Evolutionary conservation across 1,140 invertebrate species (phyloP).

Genomic region (Pseudomyrmex gracilis): DNA sequence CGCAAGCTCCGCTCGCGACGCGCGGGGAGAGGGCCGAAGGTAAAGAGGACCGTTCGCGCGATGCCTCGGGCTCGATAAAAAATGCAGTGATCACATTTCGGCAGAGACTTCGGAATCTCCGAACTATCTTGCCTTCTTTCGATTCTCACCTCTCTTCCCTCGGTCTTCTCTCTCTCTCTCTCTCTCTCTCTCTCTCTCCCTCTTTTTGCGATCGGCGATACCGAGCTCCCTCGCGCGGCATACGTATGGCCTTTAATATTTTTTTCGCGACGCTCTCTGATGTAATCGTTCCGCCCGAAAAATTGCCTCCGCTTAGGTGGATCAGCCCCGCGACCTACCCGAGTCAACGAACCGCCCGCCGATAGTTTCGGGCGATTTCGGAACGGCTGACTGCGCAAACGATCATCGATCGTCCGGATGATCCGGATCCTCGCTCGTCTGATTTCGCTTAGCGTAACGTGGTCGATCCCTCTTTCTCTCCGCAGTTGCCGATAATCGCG

Average conservation of each 20-base stretch:
- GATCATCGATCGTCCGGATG: neutral
- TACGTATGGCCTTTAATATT: slow-evolving; percentile 42
- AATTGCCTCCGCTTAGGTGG: slow-evolving; percentile 38
- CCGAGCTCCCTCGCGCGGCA: slow-evolving; percentile 6
- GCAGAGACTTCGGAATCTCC: slow-evolving; percentile 72
- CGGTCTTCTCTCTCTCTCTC: no score
- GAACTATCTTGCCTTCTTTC: slow-evolving; percentile 61
- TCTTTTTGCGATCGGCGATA: slow-evolving; percentile 42
- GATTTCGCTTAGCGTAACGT: slow-evolving; percentile 12
- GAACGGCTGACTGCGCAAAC: slow-evolving; percentile 37
- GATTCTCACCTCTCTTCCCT: slow-evolving; percentile 44
- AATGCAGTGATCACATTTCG: slow-evolving; percentile 75
- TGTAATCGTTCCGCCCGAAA: slow-evolving; percentile 40
- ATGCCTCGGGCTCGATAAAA: slow-evolving; percentile 72
- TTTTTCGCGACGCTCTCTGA: slow-evolving; percentile 27
- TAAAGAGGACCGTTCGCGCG: slow-evolving; percentile 59
- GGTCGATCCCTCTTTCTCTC: slow-evolving; percentile 49
- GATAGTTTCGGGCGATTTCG: slow-evolving; percentile 22
- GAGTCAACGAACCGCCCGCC: slow-evolving; percentile 28
- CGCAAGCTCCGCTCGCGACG: slow-evolving; percentile 66
- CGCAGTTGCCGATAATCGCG: slow-evolving; percentile 56
- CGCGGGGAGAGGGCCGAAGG: slow-evolving; percentile 36
- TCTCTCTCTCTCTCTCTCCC: neutral
- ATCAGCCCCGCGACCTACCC: slow-evolving; percentile 25
- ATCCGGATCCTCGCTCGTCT: neutral